These are phyloP conservation scores for Chymomyza amoena DNA, from an alignment of 2,888 invertebrate species.

Conservation along the genomic window DNA sequence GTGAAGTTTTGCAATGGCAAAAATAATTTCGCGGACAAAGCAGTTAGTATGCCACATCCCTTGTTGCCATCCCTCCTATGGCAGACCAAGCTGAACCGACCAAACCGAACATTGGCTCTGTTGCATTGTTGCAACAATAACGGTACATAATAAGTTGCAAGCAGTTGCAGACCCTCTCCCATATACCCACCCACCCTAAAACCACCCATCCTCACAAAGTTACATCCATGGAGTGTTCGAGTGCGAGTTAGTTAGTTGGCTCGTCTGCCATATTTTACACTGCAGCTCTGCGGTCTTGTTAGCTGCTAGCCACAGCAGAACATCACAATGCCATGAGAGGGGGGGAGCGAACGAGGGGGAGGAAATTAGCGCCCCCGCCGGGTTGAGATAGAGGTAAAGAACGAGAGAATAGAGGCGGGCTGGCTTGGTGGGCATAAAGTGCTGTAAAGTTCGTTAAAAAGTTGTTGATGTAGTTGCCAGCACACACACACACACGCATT, in stretches of 20 bases:
- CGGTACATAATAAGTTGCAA: constrained; percentile 64
- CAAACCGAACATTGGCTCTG: background rate
- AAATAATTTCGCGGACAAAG: constrained; percentile 64
- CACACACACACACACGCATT: background rate
- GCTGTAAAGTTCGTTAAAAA: constrained; percentile 67
- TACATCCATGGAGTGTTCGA: background rate
- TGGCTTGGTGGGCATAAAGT: background rate
- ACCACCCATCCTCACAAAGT: background rate
- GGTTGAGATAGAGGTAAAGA: no score
- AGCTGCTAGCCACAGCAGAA: constrained; percentile 36
- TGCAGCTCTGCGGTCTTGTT: constrained; percentile 48
- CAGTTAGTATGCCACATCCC: constrained; percentile 6
- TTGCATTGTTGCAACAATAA: constrained; percentile 49
- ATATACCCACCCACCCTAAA: no score
- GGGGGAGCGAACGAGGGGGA: no score
- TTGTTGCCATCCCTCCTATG: background rate
- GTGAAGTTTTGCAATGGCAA: constrained; percentile 40
- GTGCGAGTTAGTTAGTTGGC: constrained; percentile 64
- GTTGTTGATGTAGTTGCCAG: constrained; percentile 62
- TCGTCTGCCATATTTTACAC: constrained; percentile 2
- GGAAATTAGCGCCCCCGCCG: no score
- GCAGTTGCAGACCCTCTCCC: background rate
- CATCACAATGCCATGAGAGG: background rate
- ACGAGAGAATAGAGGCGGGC: no score
- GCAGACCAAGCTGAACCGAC: background rate